Conservation (phyloP, 2,888 invertebrate genomes). For the Amphipyra berbera region DNA sequence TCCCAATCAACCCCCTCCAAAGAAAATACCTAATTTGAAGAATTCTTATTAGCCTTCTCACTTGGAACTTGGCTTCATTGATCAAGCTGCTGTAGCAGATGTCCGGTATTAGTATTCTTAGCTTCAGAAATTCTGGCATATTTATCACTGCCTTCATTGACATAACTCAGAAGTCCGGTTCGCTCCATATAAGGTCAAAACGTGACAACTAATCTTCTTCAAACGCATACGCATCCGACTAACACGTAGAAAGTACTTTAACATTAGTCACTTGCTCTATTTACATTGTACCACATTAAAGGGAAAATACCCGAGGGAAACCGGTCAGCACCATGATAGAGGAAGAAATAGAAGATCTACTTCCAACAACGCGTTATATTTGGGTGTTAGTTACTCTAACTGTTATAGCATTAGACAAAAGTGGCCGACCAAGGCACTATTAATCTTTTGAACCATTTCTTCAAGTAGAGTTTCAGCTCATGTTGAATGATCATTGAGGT, state of each 20-base stretch:
- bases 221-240: constrained; percentile 12
- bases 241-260: constrained; percentile 28
- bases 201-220: neutral
- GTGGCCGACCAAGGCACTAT: no score
- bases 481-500: no score
- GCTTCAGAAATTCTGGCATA: neutral
- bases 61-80: no score
- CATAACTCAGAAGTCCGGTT: no score
- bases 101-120: no score
- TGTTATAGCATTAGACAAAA: no score
- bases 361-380: neutral
- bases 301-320: constrained; percentile 50
- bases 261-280: constrained; percentile 49
- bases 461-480: no score
- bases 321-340: constrained; percentile 23
- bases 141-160: neutral
- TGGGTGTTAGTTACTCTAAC: neutral
- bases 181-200: neutral
- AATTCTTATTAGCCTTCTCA: no score
- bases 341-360: constrained; percentile 5
- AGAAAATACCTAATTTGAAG: no score
- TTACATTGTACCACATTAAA: constrained; percentile 38
- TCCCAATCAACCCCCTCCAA: no score
- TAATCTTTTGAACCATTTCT: no score
- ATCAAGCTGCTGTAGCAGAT: no score